These are phyloP conservation scores for Zoanthus sansibaricus DNA, from an alignment of 92 coral and sea anemone species.

Conservation along the genomic window DNA sequence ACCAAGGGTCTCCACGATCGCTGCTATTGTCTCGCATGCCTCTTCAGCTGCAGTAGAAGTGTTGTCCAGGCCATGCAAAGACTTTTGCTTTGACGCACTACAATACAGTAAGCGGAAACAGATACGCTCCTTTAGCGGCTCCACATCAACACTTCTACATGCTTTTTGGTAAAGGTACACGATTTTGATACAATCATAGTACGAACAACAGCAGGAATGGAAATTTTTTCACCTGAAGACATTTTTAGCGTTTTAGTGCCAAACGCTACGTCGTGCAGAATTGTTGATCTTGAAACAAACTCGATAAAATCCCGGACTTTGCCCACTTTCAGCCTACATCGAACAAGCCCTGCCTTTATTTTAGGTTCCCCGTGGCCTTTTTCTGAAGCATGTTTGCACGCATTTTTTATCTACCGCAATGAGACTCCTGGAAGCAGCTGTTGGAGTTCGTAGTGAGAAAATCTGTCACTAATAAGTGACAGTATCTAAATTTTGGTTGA, in stretches of 20 bases:
- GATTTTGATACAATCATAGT: slow-evolving; percentile 55
- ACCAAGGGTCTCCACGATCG: slow-evolving; percentile 14
- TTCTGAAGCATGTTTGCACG: slow-evolving; percentile 37
- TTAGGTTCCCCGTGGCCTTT: slow-evolving; percentile 39
- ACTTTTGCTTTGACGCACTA: slow-evolving; percentile 64
- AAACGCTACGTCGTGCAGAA: slow-evolving; percentile 63
- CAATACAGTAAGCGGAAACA: slow-evolving; percentile 56
- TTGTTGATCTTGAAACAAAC: slow-evolving; percentile 58
- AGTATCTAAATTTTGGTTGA: slow-evolving; percentile 55
- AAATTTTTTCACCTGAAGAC: slow-evolving; percentile 47
- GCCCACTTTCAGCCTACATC: slow-evolving; percentile 49
- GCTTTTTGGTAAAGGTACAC: slow-evolving; percentile 47
- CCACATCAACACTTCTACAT: slow-evolving; percentile 21
- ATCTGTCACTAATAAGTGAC: too few relatives aligned
- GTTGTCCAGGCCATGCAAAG: slow-evolving; percentile 67
- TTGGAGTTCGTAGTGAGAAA: too few relatives aligned
- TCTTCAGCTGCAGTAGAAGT: slow-evolving; percentile 44
- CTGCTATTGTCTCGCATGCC: slow-evolving; percentile 49
- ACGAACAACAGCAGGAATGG: slow-evolving; percentile 68
- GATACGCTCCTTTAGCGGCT: slow-evolving; percentile 51
- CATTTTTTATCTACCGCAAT: too few relatives aligned
- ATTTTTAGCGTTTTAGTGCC: slow-evolving; percentile 58
- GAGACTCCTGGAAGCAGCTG: too few relatives aligned
- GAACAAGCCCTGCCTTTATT: slow-evolving; percentile 30
- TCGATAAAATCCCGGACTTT: slow-evolving; percentile 53